phyloP scores from a whole-genome alignment of 2,888 invertebrate species.

The Cremastinae sp. region DNA sequence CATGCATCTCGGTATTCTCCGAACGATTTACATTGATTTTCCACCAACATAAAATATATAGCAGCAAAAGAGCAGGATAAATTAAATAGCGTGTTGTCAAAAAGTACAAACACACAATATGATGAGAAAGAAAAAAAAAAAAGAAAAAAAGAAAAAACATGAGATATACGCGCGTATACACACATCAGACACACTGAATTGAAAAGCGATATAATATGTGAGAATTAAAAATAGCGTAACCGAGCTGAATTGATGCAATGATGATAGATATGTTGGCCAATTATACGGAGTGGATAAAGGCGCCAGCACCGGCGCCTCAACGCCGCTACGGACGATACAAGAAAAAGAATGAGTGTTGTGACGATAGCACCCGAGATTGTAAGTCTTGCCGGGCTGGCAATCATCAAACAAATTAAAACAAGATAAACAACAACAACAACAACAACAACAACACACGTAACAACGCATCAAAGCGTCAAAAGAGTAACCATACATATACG shows the following conservation, averaged over 20 bases:
- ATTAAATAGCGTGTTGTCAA: too few relatives aligned
- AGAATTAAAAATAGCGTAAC: too few relatives aligned
- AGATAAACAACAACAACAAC: slow-evolving; percentile 43
- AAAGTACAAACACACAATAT: slow-evolving; percentile 2
- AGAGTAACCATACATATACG: too few relatives aligned
- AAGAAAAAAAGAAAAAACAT: slow-evolving; percentile 14
- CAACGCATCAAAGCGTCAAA: too few relatives aligned
- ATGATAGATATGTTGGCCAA: slow-evolving; percentile 75
- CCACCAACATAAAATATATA: too few relatives aligned
- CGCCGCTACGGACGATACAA: slow-evolving; percentile 78
- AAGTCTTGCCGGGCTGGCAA: slow-evolving; percentile 74
- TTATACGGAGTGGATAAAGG: slow-evolving; percentile 78
- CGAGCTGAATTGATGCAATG: slow-evolving; percentile 68
- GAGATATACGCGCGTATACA: too few relatives aligned
- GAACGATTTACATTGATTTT: too few relatives aligned
- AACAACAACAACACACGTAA: slow-evolving; percentile 61
- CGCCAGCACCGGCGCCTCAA: slow-evolving; percentile 71
- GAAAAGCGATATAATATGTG: too few relatives aligned
- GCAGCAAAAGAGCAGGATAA: too few relatives aligned
- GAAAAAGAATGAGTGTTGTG: slow-evolving; percentile 80
- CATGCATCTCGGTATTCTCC: too few relatives aligned
- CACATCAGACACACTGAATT: too few relatives aligned
- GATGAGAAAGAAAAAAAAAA: slow-evolving; percentile 24
- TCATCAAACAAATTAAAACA: too few relatives aligned
- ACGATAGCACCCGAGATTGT: slow-evolving; percentile 79